Evolutionary conservation across 2,113 vertebrate species (phyloP), one percentile per base, ranked within the genome.

Genomic region (Pionites leucogaster): DNA sequence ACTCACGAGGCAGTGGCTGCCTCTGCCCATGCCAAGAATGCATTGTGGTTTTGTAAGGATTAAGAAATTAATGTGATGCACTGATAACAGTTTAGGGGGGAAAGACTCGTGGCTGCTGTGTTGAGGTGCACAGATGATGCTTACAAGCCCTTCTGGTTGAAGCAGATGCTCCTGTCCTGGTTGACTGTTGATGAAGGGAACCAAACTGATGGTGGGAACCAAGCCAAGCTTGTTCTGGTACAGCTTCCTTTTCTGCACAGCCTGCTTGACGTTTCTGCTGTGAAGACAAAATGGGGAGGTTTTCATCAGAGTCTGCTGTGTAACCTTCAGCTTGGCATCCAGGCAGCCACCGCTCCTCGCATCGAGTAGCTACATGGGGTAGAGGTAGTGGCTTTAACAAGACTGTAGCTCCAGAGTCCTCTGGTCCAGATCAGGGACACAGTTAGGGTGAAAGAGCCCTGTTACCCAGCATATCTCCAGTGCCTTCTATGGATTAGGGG

Each of bases 211-310:
- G 0, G 53, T 70, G 90, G 93, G 88, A 96, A 74, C 31, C 17
- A 88, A 62, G 94, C 92, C 95, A 97, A 86, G 63, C 41, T 77
- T 90, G 85, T 52, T 94, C 90, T 97, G 75, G 75, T 95, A 68
- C 4, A 10, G 78, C 63, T 83, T 86, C 64, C 82, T 64, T 79
- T 60, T 77, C 88, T 94, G 42, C 71, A 27, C 79, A 88, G 88
- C 41, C 67, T 93, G 94, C 46, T 83, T 82, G 71, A 57, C 1
- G 11, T 83, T 95, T 86, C 82, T 94, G 82, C 88, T 93, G 63
- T 37, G 75, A 97, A 86, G 63, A 92, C 82, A 90, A 94, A 94
- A 88, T 5, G 41, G 37, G 41, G 57, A 92, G 74, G 28, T 86
- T 94, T 86, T 44, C 63, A 69, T 74, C 70, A 76, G 74, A 89